A percentile compares a stretch with the other conserved stretches of the same genome.
Conservation (phyloP, 92 coral and sea anemone species). For the Blastomussa wellsi region DNA sequence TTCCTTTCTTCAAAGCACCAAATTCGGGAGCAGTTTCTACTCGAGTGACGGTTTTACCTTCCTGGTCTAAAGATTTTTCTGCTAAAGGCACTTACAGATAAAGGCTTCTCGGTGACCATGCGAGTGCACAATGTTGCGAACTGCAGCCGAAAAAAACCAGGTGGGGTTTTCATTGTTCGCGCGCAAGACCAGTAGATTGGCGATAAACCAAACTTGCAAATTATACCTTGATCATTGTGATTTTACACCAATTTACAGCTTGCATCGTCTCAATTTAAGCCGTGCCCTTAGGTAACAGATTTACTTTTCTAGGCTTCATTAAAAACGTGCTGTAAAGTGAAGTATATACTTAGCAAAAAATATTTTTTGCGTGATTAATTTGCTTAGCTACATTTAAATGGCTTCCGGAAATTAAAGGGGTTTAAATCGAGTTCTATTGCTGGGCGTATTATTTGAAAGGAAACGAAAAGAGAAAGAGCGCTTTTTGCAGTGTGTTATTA, state of each 20-base stretch:
- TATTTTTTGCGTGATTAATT: not conserved
- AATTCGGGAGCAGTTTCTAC: not conserved
- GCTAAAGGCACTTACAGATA: not conserved
- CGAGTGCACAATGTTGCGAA: not conserved
- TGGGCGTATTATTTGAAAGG: not conserved
- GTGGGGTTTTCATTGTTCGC: slow-evolving; percentile 25
- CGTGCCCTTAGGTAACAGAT: not conserved
- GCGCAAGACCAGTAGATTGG: not conserved
- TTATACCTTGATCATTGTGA: not conserved
- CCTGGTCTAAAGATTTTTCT: not conserved
- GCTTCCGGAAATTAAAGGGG: not conserved
- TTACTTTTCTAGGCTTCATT: not conserved
- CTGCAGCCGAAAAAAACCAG: slow-evolving; percentile 7
- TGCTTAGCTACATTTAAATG: not conserved
- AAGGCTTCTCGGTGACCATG: not conserved
- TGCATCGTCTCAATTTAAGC: slow-evolving; percentile 15
- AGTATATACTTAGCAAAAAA: not conserved
- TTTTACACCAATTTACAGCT: not conserved
- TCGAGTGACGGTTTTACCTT: not conserved
- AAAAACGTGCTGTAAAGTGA: not conserved
- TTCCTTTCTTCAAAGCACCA: slow-evolving; percentile 19
- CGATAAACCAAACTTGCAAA: slow-evolving; percentile 11
- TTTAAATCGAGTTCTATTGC: not conserved
- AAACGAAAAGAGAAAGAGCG: not conserved
- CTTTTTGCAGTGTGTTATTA: not conserved